phyloP scores from a whole-genome alignment of 1,140 invertebrate species.

The Drosophila tropicalis region DNA sequence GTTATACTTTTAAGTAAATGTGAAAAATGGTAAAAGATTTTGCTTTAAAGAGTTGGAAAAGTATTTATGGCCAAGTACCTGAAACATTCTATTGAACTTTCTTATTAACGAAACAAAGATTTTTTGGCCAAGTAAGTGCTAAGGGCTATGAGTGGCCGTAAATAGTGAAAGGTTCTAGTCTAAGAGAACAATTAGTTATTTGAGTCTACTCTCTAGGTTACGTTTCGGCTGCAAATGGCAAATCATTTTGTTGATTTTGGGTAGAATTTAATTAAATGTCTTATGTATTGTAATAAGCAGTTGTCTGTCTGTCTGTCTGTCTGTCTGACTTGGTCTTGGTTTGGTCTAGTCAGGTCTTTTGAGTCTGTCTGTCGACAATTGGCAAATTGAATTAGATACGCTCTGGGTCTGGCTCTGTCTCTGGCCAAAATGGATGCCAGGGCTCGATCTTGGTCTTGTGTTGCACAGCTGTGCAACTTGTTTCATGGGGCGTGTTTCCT shows the following conservation, averaged over 20 bases:
- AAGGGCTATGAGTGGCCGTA: background rate
- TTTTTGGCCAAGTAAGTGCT: background rate
- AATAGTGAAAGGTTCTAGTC: slow-evolving; percentile 1
- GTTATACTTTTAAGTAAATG: too few species aligned
- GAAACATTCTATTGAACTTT: too few species aligned
- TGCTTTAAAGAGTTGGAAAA: too few species aligned
- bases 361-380: slow-evolving; percentile 34
- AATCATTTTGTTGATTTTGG: slow-evolving; percentile 17
- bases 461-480: slow-evolving; percentile 72
- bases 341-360: slow-evolving; percentile 2
- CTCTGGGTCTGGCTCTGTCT: slow-evolving; percentile 12
- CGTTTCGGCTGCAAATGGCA: background rate
- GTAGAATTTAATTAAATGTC: slow-evolving; percentile 55
- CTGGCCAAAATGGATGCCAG: slow-evolving; percentile 38
- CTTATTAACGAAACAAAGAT: background rate
- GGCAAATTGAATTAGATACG: slow-evolving; percentile 69
- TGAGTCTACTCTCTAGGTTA: background rate
- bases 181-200: slow-evolving; percentile 9
- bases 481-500: slow-evolving; percentile 69
- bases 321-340: background rate
- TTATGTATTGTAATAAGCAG: slow-evolving; percentile 43
- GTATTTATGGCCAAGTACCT: too few species aligned
- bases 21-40: too few species aligned
- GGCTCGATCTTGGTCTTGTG: slow-evolving; percentile 39
- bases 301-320: slow-evolving; percentile 19